These are phyloP conservation scores for Coptodon bakossiorum DNA, from an alignment of 2,113 vertebrate genomes.

Conservation along the genomic window DNA sequence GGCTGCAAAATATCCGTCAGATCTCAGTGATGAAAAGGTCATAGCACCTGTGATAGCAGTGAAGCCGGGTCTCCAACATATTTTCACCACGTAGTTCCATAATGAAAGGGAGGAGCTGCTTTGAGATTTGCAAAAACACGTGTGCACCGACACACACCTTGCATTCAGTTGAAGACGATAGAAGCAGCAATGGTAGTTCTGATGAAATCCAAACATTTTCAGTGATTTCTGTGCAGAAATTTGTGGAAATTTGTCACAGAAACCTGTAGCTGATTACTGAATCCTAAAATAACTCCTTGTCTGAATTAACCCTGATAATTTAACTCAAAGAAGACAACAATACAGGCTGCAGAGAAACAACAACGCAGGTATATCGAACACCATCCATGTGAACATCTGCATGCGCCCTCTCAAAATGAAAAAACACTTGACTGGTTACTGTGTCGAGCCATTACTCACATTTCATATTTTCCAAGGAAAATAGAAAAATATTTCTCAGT, in stretches of 20 bases:
- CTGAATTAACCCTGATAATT: not conserved
- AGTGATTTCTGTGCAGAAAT: fast-evolving
- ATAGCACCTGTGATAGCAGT: not conserved
- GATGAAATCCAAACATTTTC: not conserved
- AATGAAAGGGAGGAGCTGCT: not conserved
- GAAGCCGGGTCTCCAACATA: not conserved
- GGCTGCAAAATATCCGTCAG: not conserved
- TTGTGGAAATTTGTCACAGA: not conserved
- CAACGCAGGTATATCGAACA: not conserved
- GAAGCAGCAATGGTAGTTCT: not conserved
- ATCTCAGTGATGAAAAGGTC: not conserved
- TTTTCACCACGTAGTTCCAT: not conserved
- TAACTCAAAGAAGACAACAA: not conserved
- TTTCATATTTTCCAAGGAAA: not conserved
- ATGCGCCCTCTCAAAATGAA: fast-evolving
- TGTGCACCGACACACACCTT: not conserved
- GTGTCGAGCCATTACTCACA: not conserved
- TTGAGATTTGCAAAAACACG: not conserved
- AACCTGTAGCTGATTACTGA: not conserved
- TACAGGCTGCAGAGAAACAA: not conserved
- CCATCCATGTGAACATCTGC: fast-evolving
- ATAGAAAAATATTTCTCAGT: fast-evolving
- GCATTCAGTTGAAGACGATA: not conserved
- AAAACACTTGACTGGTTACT: not conserved
- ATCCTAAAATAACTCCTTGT: not conserved